A percentile compares a stretch with the other conserved stretches of the same genome.
phyloP scores from a whole-genome alignment of 2,888 invertebrate genomes.

The Melitaea athalia region DNA sequence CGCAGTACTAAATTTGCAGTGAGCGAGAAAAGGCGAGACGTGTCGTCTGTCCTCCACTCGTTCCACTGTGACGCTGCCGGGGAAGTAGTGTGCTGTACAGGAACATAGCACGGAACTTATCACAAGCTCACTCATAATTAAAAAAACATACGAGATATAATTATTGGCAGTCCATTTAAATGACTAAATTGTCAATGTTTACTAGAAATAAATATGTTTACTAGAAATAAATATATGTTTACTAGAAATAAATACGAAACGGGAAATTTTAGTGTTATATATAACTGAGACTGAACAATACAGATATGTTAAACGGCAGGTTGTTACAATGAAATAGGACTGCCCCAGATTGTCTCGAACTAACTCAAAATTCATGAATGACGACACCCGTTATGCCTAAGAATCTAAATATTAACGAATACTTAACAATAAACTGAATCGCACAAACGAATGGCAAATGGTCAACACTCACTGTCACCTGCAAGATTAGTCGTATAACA shows the following conservation, averaged over 20 bases:
- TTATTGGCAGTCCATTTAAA: slow-evolving; percentile 55
- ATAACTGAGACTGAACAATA: slow-evolving; percentile 3
- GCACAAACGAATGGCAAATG: slow-evolving; percentile 43
- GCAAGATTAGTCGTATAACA: slow-evolving; percentile 52
- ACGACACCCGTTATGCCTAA: slow-evolving; percentile 72
- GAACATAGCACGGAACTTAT: slow-evolving; percentile 63
- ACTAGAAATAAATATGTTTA: slow-evolving; percentile 22
- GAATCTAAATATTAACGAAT: slow-evolving; percentile 71
- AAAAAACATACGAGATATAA: slow-evolving; percentile 64
- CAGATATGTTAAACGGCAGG: slow-evolving; percentile 33
- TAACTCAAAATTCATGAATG: slow-evolving; percentile 80
- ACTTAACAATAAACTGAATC: slow-evolving; percentile 73
- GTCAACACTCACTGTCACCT: slow-evolving; percentile 47
- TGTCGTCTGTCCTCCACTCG: slow-evolving; percentile 46
- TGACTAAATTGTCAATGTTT: slow-evolving; percentile 47
- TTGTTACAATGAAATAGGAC: slow-evolving; percentile 47
- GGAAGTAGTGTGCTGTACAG: slow-evolving; percentile 71
- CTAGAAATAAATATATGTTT: too few species aligned
- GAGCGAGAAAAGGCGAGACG: slow-evolving; percentile 52
- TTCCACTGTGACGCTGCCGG: slow-evolving; percentile 71
- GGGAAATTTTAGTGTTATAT: slow-evolving; percentile 11
- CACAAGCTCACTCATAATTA: slow-evolving; percentile 56
- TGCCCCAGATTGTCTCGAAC: slow-evolving; percentile 69
- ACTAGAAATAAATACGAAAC: slow-evolving; percentile 23
- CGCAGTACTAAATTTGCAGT: slow-evolving; percentile 70